Evolutionary conservation across 2,797 vertebrate species (phyloP), one percentile per base, ranked within the genome.

Genomic region (Acanthurus tractus): DNA sequence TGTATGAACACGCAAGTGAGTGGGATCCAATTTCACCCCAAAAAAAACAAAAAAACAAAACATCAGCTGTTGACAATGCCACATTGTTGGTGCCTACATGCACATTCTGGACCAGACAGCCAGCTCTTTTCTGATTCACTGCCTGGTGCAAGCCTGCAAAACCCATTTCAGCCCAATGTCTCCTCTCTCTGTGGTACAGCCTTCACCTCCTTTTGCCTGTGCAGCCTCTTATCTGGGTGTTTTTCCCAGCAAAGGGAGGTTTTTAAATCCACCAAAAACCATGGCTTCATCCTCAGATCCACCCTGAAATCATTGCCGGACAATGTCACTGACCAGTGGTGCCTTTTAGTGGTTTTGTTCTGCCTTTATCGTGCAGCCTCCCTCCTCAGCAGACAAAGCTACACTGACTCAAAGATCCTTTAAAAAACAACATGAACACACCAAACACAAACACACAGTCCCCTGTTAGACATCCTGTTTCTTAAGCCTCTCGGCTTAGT

Each of bases 41-140:
- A 54, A 82, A 84, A 68, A 86, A 80, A 84, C 42, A 69, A 40
- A 72, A 74, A 45, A 54, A 82, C 83, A 68, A 86, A 80, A 84
- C 46, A 66, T 40, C 44, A 71, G 63, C 48, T 72, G 59, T 78
- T 48, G 65, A 85, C 83, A 86, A 57, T 64, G 69, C 44, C 70
- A 59, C 79, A 76, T 74, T 83, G 81, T 87, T 78, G 64, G 61
- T 68, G 74, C 74, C 76, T 59, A 72, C 78, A 25, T 58, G 49
- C 54, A 78, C 69, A 88, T 73, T 82, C 56, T 82, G 67, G 59
- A 50, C 61, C 49, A 62, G 44, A 81, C 70, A 77, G 68, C 18
- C 45, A 6, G 20, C 54, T 77, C 73, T 63, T 29, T 70, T 83
- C 70, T 38, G 34, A 76, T 56, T 15, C 46, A 55, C 57, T 56